A percentile compares a stretch with the other conserved stretches of the same genome.
These are phyloP conservation scores for Callocephalon fimbriatum DNA, from an alignment of 2,113 vertebrate species.

Conservation along the genomic window DNA sequence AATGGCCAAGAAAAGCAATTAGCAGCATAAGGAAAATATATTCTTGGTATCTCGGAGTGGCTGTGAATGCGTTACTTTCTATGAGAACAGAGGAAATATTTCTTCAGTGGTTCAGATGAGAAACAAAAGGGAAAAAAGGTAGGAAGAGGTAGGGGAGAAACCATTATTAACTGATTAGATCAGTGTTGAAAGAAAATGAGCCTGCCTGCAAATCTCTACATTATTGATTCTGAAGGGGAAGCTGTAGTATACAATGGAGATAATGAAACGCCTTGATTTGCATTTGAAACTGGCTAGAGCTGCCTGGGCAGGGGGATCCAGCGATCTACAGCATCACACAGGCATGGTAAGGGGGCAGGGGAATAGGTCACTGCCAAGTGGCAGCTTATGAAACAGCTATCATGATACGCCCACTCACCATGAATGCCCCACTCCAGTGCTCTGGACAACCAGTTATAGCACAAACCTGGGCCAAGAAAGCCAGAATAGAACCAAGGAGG, in stretches of 20 bases:
- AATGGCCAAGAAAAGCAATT: slow-evolving; percentile 52
- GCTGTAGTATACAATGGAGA: neutral
- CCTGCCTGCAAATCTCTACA: neutral
- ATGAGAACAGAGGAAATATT: neutral
- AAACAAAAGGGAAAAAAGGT: neutral
- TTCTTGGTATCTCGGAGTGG: neutral
- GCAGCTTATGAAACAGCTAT: neutral
- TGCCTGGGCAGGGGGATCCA: neutral
- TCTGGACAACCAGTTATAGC: neutral
- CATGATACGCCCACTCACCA: neutral
- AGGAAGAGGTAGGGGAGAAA: neutral
- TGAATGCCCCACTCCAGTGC: accelerated
- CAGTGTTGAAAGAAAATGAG: neutral
- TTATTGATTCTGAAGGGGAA: neutral
- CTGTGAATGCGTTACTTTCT: neutral
- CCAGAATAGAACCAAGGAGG: neutral
- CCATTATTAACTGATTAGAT: slow-evolving; percentile 17
- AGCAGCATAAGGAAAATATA: slow-evolving; percentile 15
- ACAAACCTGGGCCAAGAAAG: neutral
- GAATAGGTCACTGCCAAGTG: neutral
- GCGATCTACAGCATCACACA: neutral
- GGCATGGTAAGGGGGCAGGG: neutral
- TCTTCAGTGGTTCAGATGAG: neutral
- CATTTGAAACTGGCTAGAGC: neutral
- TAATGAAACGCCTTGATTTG: neutral